Evolutionary conservation across 2,113 vertebrate genomes (phyloP).

Genomic region (Calonectris borealis): DNA sequence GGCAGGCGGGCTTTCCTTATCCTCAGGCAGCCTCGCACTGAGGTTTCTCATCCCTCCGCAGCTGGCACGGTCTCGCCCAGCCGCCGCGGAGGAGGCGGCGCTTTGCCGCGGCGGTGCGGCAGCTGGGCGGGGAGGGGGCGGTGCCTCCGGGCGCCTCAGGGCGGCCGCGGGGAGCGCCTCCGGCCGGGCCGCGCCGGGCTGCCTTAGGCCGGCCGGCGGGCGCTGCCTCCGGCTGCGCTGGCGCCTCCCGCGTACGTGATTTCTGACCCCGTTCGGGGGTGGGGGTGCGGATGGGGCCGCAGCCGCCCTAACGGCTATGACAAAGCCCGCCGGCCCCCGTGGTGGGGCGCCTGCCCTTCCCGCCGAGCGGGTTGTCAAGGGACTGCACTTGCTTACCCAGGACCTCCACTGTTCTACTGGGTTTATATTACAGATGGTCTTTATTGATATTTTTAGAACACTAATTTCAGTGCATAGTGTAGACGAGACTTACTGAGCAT

Average conservation of each 20-base stretch:
- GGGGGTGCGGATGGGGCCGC: background rate
- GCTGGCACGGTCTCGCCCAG: fast-evolving
- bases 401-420: fast-evolving
- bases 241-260: background rate
- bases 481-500: fast-evolving
- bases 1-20: background rate
- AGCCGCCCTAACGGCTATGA: background rate
- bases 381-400: too few species aligned
- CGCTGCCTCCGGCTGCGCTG: background rate
- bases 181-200: too few species aligned
- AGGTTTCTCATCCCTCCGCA: too few species aligned
- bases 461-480: fast-evolving
- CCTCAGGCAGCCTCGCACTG: too few species aligned
- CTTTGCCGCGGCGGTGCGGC: background rate
- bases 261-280: background rate
- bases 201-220: background rate
- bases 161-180: too few species aligned
- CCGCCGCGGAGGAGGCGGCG: background rate
- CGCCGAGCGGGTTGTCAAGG: background rate
- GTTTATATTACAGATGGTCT: fast-evolving
- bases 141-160: too few species aligned
- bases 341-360: too few species aligned
- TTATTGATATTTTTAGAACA: fast-evolving
- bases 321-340: too few species aligned
- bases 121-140: fast-evolving